Conservation (phyloP, 2,888 invertebrate genomes). For the Temnothorax rugatulus region DNA sequence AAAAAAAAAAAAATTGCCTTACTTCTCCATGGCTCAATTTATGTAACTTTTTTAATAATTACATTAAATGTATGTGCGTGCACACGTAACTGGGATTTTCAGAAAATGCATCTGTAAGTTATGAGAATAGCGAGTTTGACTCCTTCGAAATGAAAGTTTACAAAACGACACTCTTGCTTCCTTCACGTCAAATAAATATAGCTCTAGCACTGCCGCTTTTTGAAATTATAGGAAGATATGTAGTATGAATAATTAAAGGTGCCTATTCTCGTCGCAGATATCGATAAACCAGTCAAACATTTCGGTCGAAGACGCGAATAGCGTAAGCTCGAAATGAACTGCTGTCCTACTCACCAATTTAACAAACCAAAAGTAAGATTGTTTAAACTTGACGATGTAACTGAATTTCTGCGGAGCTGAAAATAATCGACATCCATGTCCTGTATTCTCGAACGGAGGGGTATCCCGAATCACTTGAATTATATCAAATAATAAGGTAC, state of each 20-base stretch:
- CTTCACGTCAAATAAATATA: background rate
- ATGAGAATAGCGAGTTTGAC: background rate
- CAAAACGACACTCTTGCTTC: background rate
- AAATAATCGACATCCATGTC: conserved; percentile 5
- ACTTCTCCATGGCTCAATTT: conserved; percentile 1
- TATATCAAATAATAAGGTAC: background rate
- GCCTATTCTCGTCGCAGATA: background rate
- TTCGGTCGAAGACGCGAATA: background rate
- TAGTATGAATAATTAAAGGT: background rate
- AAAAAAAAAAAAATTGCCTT: background rate
- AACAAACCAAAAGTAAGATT: background rate
- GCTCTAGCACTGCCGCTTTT: background rate
- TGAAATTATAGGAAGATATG: background rate
- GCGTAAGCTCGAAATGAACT: background rate
- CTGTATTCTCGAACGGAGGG: background rate
- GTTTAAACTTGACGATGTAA: conserved; percentile 6
- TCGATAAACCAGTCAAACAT: background rate
- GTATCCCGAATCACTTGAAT: conserved; percentile 23
- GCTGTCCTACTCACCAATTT: conserved; percentile 4
- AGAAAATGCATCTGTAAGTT: background rate
- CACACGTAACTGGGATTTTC: background rate
- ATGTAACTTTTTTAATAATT: background rate
- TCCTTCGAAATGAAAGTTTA: background rate
- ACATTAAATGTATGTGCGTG: background rate
- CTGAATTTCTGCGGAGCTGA: conserved; percentile 5